Evolutionary conservation across 1,140 invertebrate species (phyloP).

Genomic region (Papilio aristodemus): DNA sequence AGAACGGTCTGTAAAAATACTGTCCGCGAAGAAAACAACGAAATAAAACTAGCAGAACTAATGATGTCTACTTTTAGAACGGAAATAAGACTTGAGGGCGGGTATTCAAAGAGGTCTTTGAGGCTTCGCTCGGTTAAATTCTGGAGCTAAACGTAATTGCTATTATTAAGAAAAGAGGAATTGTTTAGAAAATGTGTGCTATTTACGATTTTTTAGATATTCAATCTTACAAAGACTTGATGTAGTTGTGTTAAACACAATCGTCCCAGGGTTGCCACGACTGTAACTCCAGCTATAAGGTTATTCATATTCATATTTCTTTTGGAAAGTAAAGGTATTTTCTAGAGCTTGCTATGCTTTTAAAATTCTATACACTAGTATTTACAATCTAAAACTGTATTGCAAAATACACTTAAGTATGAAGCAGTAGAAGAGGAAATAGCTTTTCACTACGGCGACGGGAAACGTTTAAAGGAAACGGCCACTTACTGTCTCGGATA

Average conservation of each 20-base stretch:
- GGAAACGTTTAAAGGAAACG: slow-evolving; percentile 29
- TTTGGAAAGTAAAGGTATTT: neutral
- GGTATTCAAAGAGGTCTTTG: slow-evolving; percentile 22
- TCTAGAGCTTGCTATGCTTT: no score
- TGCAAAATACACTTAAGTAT: slow-evolving; percentile 1
- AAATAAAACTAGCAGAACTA: slow-evolving; percentile 9
- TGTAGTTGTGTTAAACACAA: no score
- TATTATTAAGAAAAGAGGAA: neutral
- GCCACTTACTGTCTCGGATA: slow-evolving; percentile 9
- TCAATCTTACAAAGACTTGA: no score
- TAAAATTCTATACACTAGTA: no score
- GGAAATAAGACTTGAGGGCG: slow-evolving; percentile 12
- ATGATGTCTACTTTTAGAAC: slow-evolving; percentile 19
- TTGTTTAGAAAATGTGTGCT: slow-evolving; percentile 20
- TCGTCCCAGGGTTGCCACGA: no score
- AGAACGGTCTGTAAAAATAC: no score
- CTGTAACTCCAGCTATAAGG: no score
- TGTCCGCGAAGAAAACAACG: neutral
- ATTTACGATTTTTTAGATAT: no score
- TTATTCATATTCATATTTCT: no score
- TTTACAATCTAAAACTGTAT: no score
- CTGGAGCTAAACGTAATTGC: slow-evolving; percentile 5
- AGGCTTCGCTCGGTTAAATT: slow-evolving; percentile 7
- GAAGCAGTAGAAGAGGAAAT: slow-evolving; percentile 9
- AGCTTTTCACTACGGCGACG: slow-evolving; percentile 10